Evolutionary conservation across 2,113 vertebrate genomes (phyloP), one percentile per base, ranked within the genome.

Genomic region (Chamaetylas fuelleborni): DNA sequence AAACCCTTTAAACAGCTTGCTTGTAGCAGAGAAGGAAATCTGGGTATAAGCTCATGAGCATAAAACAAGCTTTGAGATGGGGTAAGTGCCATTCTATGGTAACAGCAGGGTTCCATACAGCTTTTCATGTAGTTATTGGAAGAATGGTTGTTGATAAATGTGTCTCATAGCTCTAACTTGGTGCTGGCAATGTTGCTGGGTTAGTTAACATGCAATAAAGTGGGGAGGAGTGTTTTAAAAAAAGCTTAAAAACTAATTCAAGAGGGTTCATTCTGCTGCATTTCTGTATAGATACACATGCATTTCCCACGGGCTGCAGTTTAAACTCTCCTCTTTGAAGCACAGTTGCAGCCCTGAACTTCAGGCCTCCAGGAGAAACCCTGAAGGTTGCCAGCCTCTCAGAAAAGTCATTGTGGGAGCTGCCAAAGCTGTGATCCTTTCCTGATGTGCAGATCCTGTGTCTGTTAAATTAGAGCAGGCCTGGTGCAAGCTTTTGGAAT

Each of bases 1-100:
- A 74, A 95, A 65, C 51, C 25, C 54, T 86, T 96, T 90, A 92
- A 95, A 92, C 50, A 82, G 74, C 78, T 95, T 82, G 62, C 71
- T 95, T 82, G 62, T 92, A 82, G 70, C 51, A 51, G 62, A 53
- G 87, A 76, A 86, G 54, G 62, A 91, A 73, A 91, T 90, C 70
- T 65, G 40, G 22, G 26, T 90, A 76, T 82, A 95, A 96, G 58
- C 54, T 93, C 47, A 28, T 33, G 56, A 95, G 60, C 71, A 66
- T 90, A 84, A 92, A 92, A 94, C 62, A 80, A 88, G 50, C 56
- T 94, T 94, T 67, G 60, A 76, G 51, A 19, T 85, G 47, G 38
- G 66, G 34, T 60, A 76, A 78, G 47, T 72, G 51, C 50, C 29
- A 90, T 29, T 84, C 54, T 85, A 42, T 50, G 54, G 47, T 45